Base-by-base conservation (phyloP, 2,113 vertebrate genomes). In the Erpornis zantholeuca region DNA sequence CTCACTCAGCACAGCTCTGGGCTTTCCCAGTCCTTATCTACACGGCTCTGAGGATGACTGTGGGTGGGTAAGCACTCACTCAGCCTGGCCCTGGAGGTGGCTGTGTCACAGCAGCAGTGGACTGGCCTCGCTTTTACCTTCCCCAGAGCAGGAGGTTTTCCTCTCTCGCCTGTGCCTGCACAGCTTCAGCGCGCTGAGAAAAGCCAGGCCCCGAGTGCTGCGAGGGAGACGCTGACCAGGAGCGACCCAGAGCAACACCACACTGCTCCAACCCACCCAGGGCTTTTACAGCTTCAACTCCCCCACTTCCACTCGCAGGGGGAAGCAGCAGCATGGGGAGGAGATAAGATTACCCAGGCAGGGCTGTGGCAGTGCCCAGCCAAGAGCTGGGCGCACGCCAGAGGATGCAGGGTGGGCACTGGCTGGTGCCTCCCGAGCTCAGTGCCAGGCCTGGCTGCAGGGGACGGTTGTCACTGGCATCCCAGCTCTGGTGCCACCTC, bases 361-460 rank as follows among this genome's bases (percentile, higher is more conserved):
- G 40, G 36, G 76, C 33, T 70, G 52, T 4, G 56, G 53, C 82
- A 47, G 22, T 36, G 42, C 64, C 59, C 5, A 0, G 56, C 80
- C 86, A 45, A 31, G 38, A 66, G 31, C 66, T 31, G 20, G 53
- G 56, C 25, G 7, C 24, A 5, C 0, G 1, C 6, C 24, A 82
- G 21, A 52, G 28, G 21, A 31, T 3, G 7, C 11, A 18, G 8
- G 22, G 33, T 0, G 5, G 50, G 25, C 61, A 42, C 24, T 3
- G 1, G 12, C 3, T 2, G 0, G 18, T 6, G 29, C 22, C 61
- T n/a, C 40, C 57, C 0, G 0, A 65, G 78, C 69, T 59, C 60
- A 17, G 21, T 2, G 8, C 56, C 69, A 42, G 24, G 36, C n/a
- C 31, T 23, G 69, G 69, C 86, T 19, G 75, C 29, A 17, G 25